These are phyloP conservation scores for Phortica variegata DNA, from an alignment of 1,140 invertebrate genomes.

Conservation along the genomic window DNA sequence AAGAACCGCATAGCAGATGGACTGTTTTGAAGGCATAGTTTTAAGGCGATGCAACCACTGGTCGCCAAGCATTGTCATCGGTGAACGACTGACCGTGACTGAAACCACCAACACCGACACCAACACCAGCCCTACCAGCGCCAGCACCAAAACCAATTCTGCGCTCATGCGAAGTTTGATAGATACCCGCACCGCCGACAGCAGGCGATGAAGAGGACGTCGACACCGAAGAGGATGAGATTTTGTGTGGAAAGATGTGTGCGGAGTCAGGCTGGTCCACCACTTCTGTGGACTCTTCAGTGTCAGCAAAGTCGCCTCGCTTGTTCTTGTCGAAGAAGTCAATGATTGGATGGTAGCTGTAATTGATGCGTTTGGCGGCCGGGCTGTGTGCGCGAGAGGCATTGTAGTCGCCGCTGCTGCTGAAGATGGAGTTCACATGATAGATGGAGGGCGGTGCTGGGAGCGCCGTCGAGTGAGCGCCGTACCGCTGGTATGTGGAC, in stretches of 20 bases:
- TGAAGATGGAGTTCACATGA: constrained; percentile 37
- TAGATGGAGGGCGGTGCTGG: constrained; percentile 25
- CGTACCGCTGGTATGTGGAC: constrained; percentile 21
- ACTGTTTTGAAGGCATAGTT: not conserved
- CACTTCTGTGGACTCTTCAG: constrained; percentile 22
- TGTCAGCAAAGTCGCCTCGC: constrained; percentile 15
- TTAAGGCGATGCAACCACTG: constrained; percentile 40
- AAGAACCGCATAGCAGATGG: not conserved
- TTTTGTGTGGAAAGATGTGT: constrained; percentile 12
- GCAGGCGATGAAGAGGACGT: constrained; percentile 2
- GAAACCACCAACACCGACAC: constrained; percentile 19
- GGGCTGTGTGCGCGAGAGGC: too few relatives aligned
- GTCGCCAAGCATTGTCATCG: constrained; percentile 47
- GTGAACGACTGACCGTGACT: constrained; percentile 15
- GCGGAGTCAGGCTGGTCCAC: constrained; percentile 31
- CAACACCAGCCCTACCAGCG: constrained; percentile 20
- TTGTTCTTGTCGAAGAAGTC: constrained; percentile 69
- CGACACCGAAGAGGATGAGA: not conserved
- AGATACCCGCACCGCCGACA: constrained; percentile 13
- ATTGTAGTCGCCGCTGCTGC: constrained; percentile 9
- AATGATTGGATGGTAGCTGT: constrained; percentile 82
- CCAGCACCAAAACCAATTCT: constrained; percentile 41
- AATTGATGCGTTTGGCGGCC: constrained; percentile 67
- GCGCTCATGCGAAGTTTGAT: constrained; percentile 30
- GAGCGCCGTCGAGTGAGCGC: constrained; percentile 32